These are phyloP conservation scores for Neelides folsomi DNA, from an alignment of 2,888 invertebrate species.

Conservation along the genomic window DNA sequence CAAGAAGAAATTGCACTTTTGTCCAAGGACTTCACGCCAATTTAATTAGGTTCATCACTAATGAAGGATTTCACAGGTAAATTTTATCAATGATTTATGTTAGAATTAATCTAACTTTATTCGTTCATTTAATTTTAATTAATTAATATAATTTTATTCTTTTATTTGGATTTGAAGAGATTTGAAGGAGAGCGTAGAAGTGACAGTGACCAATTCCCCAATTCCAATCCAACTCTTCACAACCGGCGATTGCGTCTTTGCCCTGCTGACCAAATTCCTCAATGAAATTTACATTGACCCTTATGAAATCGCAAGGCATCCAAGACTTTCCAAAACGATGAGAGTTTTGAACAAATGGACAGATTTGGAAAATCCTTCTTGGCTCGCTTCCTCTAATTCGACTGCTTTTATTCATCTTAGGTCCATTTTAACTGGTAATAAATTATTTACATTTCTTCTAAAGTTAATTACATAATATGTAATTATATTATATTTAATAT, in stretches of 20 bases:
- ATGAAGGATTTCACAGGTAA: constrained; percentile 43
- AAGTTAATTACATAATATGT: neutral
- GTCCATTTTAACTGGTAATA: constrained; percentile 22
- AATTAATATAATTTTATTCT: neutral
- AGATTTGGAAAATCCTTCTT: constrained; percentile 28
- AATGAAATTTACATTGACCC: constrained; percentile 27
- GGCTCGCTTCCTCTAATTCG: constrained; percentile 28
- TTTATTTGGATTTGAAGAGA: constrained; percentile 35
- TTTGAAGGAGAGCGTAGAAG: constrained; percentile 41
- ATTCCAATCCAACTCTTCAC: constrained; percentile 25
- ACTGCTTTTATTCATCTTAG: constrained; percentile 26
- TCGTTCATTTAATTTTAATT: neutral
- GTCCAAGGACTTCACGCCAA: constrained; percentile 33
- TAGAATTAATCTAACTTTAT: too few species aligned
- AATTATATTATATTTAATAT: too few species aligned
- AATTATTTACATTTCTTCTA: neutral
- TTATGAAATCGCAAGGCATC: constrained; percentile 24
- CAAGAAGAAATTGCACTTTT: constrained; percentile 18
- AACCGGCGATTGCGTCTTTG: constrained; percentile 24
- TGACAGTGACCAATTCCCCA: constrained; percentile 33
- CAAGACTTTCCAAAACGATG: constrained; percentile 17
- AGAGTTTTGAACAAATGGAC: constrained; percentile 31
- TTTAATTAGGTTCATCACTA: constrained; percentile 37
- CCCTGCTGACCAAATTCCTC: constrained; percentile 20
- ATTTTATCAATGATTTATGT: neutral